Conservation (phyloP, 2,797 vertebrate species). For the Melanotaenia trifasciata region DNA sequence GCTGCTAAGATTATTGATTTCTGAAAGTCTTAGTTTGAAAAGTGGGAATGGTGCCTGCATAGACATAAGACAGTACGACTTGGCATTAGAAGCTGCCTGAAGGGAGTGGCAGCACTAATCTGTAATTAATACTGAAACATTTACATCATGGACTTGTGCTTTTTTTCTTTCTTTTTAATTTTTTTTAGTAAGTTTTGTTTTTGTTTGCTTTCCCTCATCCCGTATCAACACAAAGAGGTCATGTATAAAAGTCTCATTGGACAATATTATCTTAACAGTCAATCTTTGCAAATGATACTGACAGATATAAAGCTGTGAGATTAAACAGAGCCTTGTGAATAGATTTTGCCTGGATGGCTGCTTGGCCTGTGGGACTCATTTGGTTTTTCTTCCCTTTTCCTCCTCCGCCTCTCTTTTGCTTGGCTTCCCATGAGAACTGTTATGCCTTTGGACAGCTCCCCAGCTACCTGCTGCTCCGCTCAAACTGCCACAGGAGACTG, state of each 20-base stretch:
- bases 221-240: conserved; percentile 17
- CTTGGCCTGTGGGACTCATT: conserved; percentile 43
- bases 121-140: conserved; percentile 36
- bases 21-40: conserved; percentile 21
- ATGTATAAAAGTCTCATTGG: conserved; percentile 11
- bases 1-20: conserved; percentile 62
- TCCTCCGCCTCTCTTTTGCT: conserved; percentile 68
- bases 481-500: conserved; percentile 60
- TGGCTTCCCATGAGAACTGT: conserved; percentile 72
- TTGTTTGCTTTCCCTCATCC: neutral
- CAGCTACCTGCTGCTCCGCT: conserved; percentile 79
- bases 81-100: conserved; percentile 34
- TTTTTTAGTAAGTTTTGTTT: neutral
- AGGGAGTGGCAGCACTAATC: conserved; percentile 55
- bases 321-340: conserved; percentile 45
- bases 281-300: conserved; percentile 6
- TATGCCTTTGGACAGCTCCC: conserved; percentile 77
- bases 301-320: conserved; percentile 45
- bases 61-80: conserved; percentile 48
- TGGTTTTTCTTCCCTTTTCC: conserved; percentile 28
- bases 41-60: conserved; percentile 25
- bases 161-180: conserved; percentile 11
- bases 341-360: conserved; percentile 53
- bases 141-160: conserved; percentile 3
- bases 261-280: conserved; percentile 8